A percentile compares a stretch with the other conserved stretches of the same genome.
These are phyloP conservation scores for Cryptoprocta ferox DNA, from an alignment of 2,797 vertebrate genomes.

Conservation along the genomic window DNA sequence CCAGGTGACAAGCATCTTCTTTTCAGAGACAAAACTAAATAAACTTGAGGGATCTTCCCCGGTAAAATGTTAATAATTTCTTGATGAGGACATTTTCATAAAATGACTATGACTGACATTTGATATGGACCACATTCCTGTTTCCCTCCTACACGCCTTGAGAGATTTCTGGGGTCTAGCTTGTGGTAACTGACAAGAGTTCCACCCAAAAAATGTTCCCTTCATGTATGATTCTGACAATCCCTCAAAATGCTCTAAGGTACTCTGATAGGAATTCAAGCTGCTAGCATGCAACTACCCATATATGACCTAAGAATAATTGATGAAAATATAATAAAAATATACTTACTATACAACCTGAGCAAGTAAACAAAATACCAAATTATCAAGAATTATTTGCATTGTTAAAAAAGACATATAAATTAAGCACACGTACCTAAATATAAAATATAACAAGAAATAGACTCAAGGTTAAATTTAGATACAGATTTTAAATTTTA, in stretches of 20 bases:
- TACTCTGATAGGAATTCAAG: neutral
- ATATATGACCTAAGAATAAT: neutral
- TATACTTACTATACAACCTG: neutral
- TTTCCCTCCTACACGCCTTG: neutral
- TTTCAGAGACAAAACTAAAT: neutral
- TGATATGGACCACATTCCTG: neutral
- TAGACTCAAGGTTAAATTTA: neutral
- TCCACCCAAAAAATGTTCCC: neutral
- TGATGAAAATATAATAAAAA: neutral
- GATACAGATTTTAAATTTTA: neutral
- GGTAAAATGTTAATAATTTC: neutral
- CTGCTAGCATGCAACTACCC: neutral
- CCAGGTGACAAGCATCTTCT: neutral
- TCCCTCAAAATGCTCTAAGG: neutral
- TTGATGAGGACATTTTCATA: neutral
- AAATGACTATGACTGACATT: neutral
- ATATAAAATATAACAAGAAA: neutral
- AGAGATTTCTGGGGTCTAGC: neutral
- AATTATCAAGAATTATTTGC: neutral
- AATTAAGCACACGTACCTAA: neutral
- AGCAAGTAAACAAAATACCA: neutral
- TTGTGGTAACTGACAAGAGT: neutral
- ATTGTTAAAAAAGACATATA: neutral
- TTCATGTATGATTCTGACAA: neutral
- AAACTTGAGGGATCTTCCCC: neutral